phyloP scores from a whole-genome alignment of 2,113 vertebrate genomes.

The Triplophysa rosa region DNA sequence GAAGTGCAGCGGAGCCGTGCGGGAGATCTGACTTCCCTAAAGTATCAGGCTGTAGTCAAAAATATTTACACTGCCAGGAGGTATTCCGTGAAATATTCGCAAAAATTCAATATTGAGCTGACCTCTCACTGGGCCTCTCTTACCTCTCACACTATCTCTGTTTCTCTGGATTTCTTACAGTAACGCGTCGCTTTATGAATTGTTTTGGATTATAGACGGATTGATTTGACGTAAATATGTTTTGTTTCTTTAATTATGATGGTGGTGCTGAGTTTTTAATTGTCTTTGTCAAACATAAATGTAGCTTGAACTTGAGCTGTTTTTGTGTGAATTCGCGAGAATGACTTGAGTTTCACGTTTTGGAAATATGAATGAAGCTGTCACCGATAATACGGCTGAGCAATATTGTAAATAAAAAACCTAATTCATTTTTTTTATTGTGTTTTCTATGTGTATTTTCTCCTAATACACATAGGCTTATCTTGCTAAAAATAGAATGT shows the following conservation, averaged over 20 bases:
- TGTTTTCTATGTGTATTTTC: no score
- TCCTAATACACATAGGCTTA: no score
- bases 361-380: no score
- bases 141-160: slow-evolving; percentile 63
- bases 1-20: slow-evolving; percentile 67
- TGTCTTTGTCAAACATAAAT: no score
- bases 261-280: background rate
- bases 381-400: no score
- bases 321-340: no score
- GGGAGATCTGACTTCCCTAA: slow-evolving; percentile 92
- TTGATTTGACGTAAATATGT: background rate
- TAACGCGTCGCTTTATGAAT: background rate
- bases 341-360: no score
- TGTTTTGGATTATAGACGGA: background rate
- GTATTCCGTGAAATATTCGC: slow-evolving; percentile 95
- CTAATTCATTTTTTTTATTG: no score
- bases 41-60: slow-evolving; percentile 96
- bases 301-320: no score
- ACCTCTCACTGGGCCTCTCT: slow-evolving; percentile 85
- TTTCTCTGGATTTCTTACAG: slow-evolving; percentile 59
- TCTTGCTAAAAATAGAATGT: no score
- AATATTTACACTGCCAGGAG: slow-evolving; percentile 99
- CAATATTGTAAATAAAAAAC: no score
- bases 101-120: slow-evolving; percentile 93
- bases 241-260: background rate